Base-by-base conservation (phyloP, 1,140 invertebrate species). In the Riptortus pedestris region DNA sequence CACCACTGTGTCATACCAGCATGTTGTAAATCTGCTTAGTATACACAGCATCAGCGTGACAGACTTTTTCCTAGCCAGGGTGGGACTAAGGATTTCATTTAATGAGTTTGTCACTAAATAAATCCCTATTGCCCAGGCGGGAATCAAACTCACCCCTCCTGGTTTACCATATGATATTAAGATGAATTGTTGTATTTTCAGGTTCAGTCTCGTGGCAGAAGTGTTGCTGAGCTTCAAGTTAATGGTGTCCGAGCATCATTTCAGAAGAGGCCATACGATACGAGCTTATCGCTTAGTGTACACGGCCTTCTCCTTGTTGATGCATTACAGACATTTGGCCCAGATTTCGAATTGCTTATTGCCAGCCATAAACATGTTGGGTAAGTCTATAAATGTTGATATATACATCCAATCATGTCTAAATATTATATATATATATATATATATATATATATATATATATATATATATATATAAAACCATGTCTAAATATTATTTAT, bases 361-460 rank as follows among this genome's bases (percentile, higher is more conserved):
- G 93, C 93, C 11, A 96, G 92, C 74, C 93, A 96, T 76, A 90
- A 90, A 72, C 89, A 94, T 73, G 86, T 96, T 20, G 88, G 88
- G 87, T 88, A 74, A 73, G 74, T 71, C 20, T 24, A 55, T 47
- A 45, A 60, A 22, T 31, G 9, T 55, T 20, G n/a, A 22, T 55
- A 2, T 24, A 22, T 55, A 55, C 16, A 1, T 48, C 14, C 18
- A 55, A 60, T 55, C 22, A 31, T 29, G 27, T 60, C 18, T n/a
- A n/a, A n/a, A n/a, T n/a, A 55, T 14, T 55, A 55, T 55, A 55
- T 43, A 43, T 43, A 43, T 43, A 43, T 43, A 43, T 43, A 43
- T 43, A 43, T 43, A 43, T 43, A 43, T 43, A 43, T 43, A 43
- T 43, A 43, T 43, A 43, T 43, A 43, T 43, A 43, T 43, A 43